Conservation (phyloP, 2,888 invertebrate species). For the Tachystola acroxantha region DNA sequence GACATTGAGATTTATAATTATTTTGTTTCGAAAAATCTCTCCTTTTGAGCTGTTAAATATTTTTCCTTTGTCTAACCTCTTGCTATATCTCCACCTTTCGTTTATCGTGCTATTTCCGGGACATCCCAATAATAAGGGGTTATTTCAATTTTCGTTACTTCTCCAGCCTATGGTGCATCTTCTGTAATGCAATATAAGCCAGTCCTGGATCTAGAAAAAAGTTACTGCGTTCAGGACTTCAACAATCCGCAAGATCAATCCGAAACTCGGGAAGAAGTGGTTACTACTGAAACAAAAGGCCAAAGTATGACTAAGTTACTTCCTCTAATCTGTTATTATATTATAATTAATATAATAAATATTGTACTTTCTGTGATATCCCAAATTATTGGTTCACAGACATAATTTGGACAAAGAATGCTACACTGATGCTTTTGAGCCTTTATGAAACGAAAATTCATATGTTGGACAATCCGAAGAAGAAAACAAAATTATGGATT, state of each 20-base stretch:
- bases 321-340: not conserved
- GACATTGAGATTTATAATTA: too few species aligned
- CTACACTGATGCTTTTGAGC: slow-evolving; percentile 46
- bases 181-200: slow-evolving; percentile 40
- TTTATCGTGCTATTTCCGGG: too few species aligned
- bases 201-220: slow-evolving; percentile 21
- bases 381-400: slow-evolving; percentile 36
- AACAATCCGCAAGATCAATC: slow-evolving; percentile 27
- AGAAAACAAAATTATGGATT: slow-evolving; percentile 58
- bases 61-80: too few species aligned
- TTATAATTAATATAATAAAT: slow-evolving; percentile 4
- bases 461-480: slow-evolving; percentile 56
- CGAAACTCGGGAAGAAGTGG: slow-evolving; percentile 39
- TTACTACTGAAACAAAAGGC: slow-evolving; percentile 41
- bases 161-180: slow-evolving; percentile 12
- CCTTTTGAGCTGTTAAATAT: too few species aligned
- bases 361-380: too few species aligned
- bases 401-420: slow-evolving; percentile 54
- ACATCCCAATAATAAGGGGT: too few species aligned
- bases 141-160: slow-evolving; percentile 1
- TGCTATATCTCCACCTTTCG: too few species aligned
- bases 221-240: slow-evolving; percentile 16
- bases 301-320: slow-evolving; percentile 32
- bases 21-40: too few species aligned
- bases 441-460: slow-evolving; percentile 56